Evolutionary conservation across 2,888 invertebrate species (phyloP).

Genomic region (Leptodirus hochenwartii): DNA sequence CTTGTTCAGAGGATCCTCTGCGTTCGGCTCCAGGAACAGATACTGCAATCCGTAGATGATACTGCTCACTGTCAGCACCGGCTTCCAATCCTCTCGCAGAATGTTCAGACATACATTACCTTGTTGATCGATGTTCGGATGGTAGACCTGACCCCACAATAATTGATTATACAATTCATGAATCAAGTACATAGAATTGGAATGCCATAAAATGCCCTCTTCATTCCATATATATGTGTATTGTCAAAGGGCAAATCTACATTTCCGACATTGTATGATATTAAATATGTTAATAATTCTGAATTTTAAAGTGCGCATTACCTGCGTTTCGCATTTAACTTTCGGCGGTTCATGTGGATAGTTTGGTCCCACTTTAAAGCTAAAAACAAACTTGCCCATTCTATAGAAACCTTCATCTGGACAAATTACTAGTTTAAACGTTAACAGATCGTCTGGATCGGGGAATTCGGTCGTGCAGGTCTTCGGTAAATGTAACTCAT

Average conservation of each 20-base stretch:
- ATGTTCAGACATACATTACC: slow-evolving; percentile 97
- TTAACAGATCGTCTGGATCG: slow-evolving; percentile 88
- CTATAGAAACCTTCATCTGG: slow-evolving; percentile 97
- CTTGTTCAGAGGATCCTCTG: slow-evolving; percentile 95
- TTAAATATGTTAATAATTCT: too few relatives aligned
- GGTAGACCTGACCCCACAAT: slow-evolving; percentile 80
- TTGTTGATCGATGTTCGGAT: slow-evolving; percentile 95
- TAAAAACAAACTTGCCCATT: slow-evolving; percentile 87
- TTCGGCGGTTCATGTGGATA: slow-evolving; percentile 98
- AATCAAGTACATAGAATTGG: too few relatives aligned
- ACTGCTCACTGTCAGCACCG: slow-evolving; percentile 91
- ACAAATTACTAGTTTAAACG: slow-evolving; percentile 88
- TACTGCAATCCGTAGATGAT: slow-evolving; percentile 96
- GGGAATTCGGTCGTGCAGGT: slow-evolving; percentile 93
- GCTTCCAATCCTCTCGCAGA: slow-evolving; percentile 97
- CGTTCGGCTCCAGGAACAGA: slow-evolving; percentile 95
- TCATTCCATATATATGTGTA: too few relatives aligned
- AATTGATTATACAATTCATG: too few relatives aligned
- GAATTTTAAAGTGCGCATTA: slow-evolving; percentile 2
- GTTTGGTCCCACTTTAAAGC: slow-evolving; percentile 93
- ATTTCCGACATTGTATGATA: too few relatives aligned
- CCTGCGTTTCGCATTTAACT: slow-evolving; percentile 90
- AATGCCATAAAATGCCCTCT: too few relatives aligned
- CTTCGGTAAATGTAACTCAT: slow-evolving; percentile 91
- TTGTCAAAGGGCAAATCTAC: too few relatives aligned